Evolutionary conservation across 2,113 vertebrate genomes (phyloP).

Genomic region (Calcarius ornatus): DNA sequence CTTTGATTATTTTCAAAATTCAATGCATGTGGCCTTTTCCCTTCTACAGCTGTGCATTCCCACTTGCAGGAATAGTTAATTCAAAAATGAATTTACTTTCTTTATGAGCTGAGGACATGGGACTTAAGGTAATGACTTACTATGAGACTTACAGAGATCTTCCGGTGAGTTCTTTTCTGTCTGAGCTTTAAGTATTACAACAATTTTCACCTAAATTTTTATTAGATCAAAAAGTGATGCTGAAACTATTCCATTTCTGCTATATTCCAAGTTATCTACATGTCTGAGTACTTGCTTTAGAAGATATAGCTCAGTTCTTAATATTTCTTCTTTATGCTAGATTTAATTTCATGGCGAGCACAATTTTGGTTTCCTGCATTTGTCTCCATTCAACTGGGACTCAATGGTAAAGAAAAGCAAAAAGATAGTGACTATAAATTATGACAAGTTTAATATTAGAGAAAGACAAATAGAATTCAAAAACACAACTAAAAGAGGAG

Average conservation of each 20-base stretch:
- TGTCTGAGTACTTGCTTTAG: background rate
- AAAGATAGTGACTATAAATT: background rate
- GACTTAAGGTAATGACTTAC: background rate
- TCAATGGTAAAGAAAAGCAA: background rate
- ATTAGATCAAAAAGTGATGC: background rate
- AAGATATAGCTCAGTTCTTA: background rate
- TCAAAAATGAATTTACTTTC: background rate
- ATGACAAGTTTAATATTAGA: background rate
- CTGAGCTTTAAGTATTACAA: background rate
- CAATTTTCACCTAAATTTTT: background rate
- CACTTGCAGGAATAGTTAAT: background rate
- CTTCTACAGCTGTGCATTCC: rapidly evolving
- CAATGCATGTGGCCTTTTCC: background rate
- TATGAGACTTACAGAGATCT: background rate
- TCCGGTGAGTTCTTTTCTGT: background rate
- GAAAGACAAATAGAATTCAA: background rate
- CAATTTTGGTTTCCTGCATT: background rate
- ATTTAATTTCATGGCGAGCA: background rate
- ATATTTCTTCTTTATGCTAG: background rate
- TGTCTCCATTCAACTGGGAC: background rate
- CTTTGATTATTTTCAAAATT: background rate
- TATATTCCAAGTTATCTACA: background rate
- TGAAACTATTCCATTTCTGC: background rate
- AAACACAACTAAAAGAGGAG: background rate
- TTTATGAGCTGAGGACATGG: background rate